Conservation (phyloP, 1,140 invertebrate genomes). For the Delia radicum region DNA sequence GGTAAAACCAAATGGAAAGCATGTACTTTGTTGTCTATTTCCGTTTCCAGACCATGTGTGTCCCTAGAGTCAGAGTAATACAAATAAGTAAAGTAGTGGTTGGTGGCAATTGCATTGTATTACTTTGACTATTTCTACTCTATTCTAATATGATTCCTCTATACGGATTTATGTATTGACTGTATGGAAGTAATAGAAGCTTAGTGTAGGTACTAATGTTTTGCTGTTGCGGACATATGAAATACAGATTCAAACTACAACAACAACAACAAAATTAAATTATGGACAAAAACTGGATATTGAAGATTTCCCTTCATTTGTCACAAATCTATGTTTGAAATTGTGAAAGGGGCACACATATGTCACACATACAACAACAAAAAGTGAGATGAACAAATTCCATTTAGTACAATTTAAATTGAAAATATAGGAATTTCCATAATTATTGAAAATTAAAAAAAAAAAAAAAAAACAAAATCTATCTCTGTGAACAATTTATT, state of each 20-base stretch:
- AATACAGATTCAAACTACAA: neutral
- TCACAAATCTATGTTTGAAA: neutral
- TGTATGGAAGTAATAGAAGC: no score
- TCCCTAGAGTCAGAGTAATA: neutral
- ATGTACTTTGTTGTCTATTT: no score
- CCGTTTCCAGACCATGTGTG: neutral
- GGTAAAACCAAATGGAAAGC: no score
- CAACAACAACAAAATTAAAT: conserved; percentile 12
- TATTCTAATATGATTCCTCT: neutral
- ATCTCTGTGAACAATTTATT: no score
- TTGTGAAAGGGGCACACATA: neutral
- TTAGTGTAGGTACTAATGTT: no score
- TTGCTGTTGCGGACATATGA: neutral
- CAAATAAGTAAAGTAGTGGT: neutral
- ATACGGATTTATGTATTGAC: neutral
- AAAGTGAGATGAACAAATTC: no score
- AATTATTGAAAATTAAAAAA: no score
- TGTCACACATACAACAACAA: neutral
- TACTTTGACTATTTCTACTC: neutral
- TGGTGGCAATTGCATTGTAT: neutral
- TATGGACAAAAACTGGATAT: conserved; percentile 10
- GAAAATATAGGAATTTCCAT: neutral
- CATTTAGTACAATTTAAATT: neutral
- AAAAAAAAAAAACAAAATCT: no score
- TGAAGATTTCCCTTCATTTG: conserved; percentile 15